phyloP scores from a whole-genome alignment of 2,797 vertebrate species.

The Aulostomus chinensis region DNA sequence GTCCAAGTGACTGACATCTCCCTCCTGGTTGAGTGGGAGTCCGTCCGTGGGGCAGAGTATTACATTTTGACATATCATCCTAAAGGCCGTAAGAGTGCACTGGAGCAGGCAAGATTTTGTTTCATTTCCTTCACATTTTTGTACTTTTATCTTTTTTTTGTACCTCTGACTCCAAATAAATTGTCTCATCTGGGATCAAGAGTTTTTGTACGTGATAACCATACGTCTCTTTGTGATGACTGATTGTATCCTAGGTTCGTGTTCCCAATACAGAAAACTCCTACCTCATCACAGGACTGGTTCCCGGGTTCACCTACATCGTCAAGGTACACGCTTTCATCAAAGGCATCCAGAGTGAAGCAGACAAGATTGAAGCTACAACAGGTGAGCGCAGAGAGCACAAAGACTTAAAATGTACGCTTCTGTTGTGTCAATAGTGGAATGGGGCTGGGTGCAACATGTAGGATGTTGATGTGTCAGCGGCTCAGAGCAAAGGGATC shows the following conservation, averaged over 20 bases:
- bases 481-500: constrained; percentile 7
- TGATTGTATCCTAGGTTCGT: constrained; percentile 35
- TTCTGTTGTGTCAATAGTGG: constrained; percentile 1
- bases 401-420: constrained; percentile 1
- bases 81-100: constrained; percentile 56
- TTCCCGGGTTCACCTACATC: constrained; percentile 81
- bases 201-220: too few species aligned
- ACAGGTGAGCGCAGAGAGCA: constrained; percentile 77
- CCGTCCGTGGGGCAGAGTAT: constrained; percentile 78
- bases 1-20: constrained; percentile 82
- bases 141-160: too few species aligned
- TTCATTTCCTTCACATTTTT: not conserved
- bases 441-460: not conserved
- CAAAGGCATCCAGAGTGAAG: constrained; percentile 78
- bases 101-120: constrained; percentile 62
- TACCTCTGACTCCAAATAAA: too few species aligned
- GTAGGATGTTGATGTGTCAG: constrained; percentile 12
- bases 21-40: constrained; percentile 86
- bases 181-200: too few species aligned
- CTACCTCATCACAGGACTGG: constrained; percentile 80
- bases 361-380: constrained; percentile 79
- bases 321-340: constrained; percentile 81
- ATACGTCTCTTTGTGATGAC: not conserved
- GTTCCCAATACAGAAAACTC: constrained; percentile 81
- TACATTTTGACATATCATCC: constrained; percentile 86